Evolutionary conservation across 2,113 vertebrate species (phyloP), one percentile per base, ranked within the genome.

Genomic region (Pseudopodoces humilis): DNA sequence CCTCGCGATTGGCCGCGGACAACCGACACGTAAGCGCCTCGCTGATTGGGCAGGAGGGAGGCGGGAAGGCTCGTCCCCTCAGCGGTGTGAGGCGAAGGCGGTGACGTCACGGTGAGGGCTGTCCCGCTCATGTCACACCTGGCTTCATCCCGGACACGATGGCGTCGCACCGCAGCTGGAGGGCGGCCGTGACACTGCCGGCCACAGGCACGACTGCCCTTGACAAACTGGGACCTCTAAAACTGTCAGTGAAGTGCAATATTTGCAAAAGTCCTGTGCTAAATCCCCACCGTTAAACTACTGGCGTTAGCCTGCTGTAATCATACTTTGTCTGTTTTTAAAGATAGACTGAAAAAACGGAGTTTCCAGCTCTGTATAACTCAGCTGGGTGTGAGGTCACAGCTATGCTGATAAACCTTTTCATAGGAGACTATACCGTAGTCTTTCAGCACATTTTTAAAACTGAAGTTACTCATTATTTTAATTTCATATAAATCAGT

Each of bases 51-150:
- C 4, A 4, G 6, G 8, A 56, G 35, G 24, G 15, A 6, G 76
- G 65, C 9, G 85, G 60, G 84, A 21, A 53, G 12, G 33, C 1
- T 4, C 2, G 18, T 12, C 24, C 23, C 14, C 35, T 17, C 35
- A 13, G 70, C 8, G 2, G 9, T 0, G 21, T 7, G 55, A 16
- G 49, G 68, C 7, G 1, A 0, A 1, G 9, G 15, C 13, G 5
- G 21, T 46, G 49, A 3, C 13, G 15, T 22, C 12, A 16, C 2
- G 1, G 6, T 0, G 37, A 52, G 17, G 9, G 2, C 1, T 4
- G n/a, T 12, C 2, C 3, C 15, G 1, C 12, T 28, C 31, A 21
- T 0, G 59, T 30, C 86, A 46, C 47, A 11, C 22, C 17, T 11
- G 37, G 11, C 25, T 13, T 23, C 23, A 6, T 44, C 31, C 13